These are phyloP conservation scores for Phrynocephalus vlangalii DNA, from an alignment of 2,797 vertebrate species.

Conservation along the genomic window DNA sequence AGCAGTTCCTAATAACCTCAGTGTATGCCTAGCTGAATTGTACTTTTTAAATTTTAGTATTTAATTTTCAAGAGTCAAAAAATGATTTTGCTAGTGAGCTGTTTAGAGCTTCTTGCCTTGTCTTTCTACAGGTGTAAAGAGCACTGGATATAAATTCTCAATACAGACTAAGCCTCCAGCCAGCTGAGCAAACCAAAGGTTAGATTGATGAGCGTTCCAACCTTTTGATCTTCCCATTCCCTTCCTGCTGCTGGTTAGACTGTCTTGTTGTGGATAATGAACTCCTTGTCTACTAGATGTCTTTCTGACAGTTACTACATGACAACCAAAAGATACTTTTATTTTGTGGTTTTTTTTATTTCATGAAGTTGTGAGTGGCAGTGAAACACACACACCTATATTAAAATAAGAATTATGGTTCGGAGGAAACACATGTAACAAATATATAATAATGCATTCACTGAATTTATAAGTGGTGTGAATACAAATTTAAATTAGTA, in stretches of 20 bases:
- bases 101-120: background rate
- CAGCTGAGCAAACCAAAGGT: background rate
- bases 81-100: background rate
- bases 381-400: background rate
- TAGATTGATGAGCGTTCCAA: slow-evolving; percentile 10
- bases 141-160: background rate
- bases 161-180: background rate
- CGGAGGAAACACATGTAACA: background rate
- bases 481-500: background rate
- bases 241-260: slow-evolving; percentile 12
- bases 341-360: slow-evolving; percentile 1
- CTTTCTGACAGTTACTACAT: slow-evolving; percentile 1
- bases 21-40: background rate
- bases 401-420: background rate
- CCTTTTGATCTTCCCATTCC: slow-evolving; percentile 9
- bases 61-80: slow-evolving; percentile 7
- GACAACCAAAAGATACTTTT: background rate
- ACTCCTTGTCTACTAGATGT: slow-evolving; percentile 4
- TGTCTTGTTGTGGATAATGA: slow-evolving; percentile 21
- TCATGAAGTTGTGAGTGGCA: background rate
- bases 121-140: slow-evolving; percentile 1
- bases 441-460: background rate
- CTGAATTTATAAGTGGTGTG: background rate
- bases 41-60: slow-evolving; percentile 1
- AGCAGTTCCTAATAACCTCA: slow-evolving; percentile 15